These are phyloP conservation scores for Loriculus beryllinus DNA, from an alignment of 2,797 vertebrate species.

Conservation along the genomic window DNA sequence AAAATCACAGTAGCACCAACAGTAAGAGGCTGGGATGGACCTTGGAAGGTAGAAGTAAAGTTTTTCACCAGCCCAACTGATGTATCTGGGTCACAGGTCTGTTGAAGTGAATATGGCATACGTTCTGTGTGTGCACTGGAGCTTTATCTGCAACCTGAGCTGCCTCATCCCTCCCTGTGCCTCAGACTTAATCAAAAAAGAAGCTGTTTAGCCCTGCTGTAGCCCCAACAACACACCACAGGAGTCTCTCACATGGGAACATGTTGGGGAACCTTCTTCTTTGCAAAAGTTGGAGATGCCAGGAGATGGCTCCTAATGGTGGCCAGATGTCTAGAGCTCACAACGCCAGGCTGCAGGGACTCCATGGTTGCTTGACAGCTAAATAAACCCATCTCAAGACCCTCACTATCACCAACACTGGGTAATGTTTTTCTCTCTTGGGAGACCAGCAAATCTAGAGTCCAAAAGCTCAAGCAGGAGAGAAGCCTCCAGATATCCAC, in stretches of 20 bases:
- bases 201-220: neutral
- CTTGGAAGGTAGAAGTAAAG: neutral
- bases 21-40: neutral
- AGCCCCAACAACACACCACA: neutral
- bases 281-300: neutral
- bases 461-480: neutral
- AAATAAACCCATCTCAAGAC: neutral
- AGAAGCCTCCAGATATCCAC: neutral
- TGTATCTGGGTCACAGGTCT: neutral
- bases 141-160: neutral
- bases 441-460: neutral
- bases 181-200: neutral
- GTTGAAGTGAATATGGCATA: neutral
- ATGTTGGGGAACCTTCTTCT: neutral
- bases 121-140: neutral
- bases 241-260: neutral
- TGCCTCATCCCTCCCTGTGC: neutral
- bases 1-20: neutral
- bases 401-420: neutral
- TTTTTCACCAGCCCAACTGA: neutral
- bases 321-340: neutral
- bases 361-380: neutral
- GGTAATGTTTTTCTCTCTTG: neutral
- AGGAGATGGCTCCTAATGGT: accelerated
- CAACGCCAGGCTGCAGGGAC: neutral